These are phyloP conservation scores for Callithrix jacchus DNA, from an alignment of 2,113 vertebrate species.

Conservation along the genomic window DNA sequence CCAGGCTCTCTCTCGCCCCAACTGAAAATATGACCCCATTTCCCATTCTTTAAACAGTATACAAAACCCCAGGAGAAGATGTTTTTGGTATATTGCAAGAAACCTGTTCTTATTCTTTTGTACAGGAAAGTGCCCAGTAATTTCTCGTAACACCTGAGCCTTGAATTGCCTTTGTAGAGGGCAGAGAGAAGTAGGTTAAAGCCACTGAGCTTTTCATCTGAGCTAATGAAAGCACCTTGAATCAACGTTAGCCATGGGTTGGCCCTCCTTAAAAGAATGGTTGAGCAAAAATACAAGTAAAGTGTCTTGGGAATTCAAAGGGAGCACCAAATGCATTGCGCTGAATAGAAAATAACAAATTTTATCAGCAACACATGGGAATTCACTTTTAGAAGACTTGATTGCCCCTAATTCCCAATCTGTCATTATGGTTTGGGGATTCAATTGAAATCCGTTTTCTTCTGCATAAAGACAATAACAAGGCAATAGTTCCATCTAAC, in stretches of 20 bases:
- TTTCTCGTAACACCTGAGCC: not conserved
- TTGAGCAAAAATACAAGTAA: slow-evolving; percentile 24
- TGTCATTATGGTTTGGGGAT: not conserved
- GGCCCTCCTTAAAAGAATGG: not conserved
- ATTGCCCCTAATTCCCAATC: not conserved
- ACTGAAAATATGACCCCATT: not conserved
- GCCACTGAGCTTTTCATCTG: slow-evolving; percentile 51
- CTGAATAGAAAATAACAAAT: not conserved
- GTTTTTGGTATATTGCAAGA: slow-evolving; percentile 10
- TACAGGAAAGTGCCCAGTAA: not conserved
- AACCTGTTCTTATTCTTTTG: slow-evolving; percentile 4
- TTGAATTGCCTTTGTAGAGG: not conserved
- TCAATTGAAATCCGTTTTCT: not conserved
- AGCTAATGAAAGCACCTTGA: slow-evolving; percentile 22
- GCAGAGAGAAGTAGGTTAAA: slow-evolving; percentile 39
- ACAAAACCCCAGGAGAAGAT: not conserved
- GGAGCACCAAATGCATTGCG: not conserved
- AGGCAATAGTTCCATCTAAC: not conserved
- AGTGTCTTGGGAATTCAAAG: not conserved
- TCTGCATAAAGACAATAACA: not conserved
- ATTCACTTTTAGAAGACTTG: not conserved
- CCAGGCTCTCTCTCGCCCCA: not conserved
- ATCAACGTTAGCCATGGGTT: not conserved
- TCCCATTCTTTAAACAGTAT: not conserved
- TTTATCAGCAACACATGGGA: not conserved